Conservation (phyloP, 2,113 vertebrate species). For the Urocynchramus pylzowi region DNA sequence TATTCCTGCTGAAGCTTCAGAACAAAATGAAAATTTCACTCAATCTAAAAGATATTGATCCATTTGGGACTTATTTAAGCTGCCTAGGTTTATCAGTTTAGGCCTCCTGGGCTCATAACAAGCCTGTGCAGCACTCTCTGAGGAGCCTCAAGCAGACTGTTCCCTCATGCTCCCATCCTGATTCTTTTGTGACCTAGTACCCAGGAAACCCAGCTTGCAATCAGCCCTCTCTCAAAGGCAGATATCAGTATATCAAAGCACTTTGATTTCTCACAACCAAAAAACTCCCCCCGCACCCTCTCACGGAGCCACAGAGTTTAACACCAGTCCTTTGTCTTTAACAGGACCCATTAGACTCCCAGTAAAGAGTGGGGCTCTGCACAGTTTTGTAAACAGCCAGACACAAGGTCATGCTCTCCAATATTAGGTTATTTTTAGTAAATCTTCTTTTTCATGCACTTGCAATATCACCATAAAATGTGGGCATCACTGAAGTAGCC, state of each 20-base stretch:
- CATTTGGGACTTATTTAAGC: background rate
- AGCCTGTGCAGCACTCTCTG: background rate
- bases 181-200: background rate
- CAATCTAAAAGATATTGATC: conserved; percentile 5
- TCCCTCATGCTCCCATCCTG: background rate
- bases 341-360: background rate
- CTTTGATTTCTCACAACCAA: background rate
- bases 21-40: background rate
- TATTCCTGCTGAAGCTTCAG: background rate
- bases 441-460: background rate
- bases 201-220: conserved; percentile 1
- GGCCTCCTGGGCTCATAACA: background rate
- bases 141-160: background rate
- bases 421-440: background rate
- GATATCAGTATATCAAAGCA: background rate
- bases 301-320: background rate
- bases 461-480: background rate
- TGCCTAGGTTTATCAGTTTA: background rate
- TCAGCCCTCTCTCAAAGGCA: conserved; percentile 16
- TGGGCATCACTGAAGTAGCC: background rate
- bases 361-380: background rate
- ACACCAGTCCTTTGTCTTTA: background rate
- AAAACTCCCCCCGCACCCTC: background rate
- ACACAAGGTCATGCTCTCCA: background rate
- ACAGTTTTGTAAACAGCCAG: background rate